Conservation (phyloP, 2,797 vertebrate species). For the Numenius phaeopus region DNA sequence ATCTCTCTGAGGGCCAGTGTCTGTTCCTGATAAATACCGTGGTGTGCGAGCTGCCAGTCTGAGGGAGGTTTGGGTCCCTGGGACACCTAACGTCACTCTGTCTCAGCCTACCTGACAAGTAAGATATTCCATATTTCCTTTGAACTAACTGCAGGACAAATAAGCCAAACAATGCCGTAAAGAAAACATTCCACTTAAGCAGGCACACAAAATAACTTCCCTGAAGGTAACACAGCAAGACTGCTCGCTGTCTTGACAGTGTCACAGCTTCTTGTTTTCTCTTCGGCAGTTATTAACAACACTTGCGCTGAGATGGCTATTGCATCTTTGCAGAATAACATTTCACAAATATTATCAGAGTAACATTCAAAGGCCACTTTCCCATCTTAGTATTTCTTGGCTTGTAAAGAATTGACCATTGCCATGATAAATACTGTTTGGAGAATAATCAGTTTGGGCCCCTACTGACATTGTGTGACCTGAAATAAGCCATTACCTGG, state of each 20-base stretch:
- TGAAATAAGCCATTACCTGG: neutral
- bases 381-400: neutral
- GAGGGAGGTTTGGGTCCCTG: neutral
- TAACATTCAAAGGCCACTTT: neutral
- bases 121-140: neutral
- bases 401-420: neutral
- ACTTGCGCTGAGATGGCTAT: neutral
- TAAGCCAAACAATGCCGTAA: neutral
- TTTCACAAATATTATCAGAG: neutral
- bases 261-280: neutral
- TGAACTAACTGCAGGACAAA: neutral
- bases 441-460: neutral
- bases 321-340: neutral
- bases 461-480: rapidly evolving
- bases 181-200: neutral
- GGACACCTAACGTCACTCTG: neutral
- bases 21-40: neutral
- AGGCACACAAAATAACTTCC: neutral
- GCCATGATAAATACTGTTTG: neutral
- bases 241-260: neutral
- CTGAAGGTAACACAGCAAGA: neutral
- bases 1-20: neutral
- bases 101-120: neutral
- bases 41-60: neutral
- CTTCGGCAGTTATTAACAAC: neutral